phyloP scores from a whole-genome alignment of 2,797 vertebrate genomes.

The Helicolenus hilgendorfi region DNA sequence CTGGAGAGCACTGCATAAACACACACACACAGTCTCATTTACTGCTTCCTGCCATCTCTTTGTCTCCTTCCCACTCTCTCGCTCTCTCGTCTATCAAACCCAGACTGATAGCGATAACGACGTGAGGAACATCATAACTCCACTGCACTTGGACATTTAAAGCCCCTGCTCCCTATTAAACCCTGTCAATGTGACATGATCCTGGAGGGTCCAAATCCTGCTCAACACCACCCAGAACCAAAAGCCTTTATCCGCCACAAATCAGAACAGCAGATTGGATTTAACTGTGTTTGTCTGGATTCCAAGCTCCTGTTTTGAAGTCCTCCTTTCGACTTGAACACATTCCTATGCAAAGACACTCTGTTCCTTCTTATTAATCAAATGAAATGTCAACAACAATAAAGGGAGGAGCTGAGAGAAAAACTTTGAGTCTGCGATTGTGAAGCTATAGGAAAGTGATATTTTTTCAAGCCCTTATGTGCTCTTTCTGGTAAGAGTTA shows the following conservation, averaged over 20 bases:
- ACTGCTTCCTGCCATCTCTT: constrained; percentile 1
- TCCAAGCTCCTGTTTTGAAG: constrained; percentile 4
- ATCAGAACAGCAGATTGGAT: constrained; percentile 31
- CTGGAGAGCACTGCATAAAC: constrained; percentile 6
- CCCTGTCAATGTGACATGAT: constrained; percentile 37
- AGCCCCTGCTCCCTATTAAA: constrained; percentile 57
- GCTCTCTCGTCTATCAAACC: constrained; percentile 17
- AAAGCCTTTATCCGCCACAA: constrained; percentile 38
- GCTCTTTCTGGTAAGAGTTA: constrained; percentile 43
- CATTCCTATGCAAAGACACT: neutral
- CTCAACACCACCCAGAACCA: neutral
- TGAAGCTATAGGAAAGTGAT: constrained; percentile 18
- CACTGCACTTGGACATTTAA: constrained; percentile 36
- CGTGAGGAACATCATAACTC: constrained; percentile 47
- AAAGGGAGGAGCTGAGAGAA: neutral
- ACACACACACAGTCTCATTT: constrained; percentile 28
- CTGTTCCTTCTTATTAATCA: neutral
- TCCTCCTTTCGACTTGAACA: neutral
- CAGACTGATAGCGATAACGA: constrained; percentile 21
- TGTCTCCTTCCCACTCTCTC: constrained; percentile 2
- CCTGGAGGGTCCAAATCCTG: constrained; percentile 34
- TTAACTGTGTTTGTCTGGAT: constrained; percentile 6
- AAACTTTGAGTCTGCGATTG: constrained; percentile 17
- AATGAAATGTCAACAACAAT: constrained; percentile 36
- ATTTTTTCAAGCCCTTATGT: constrained; percentile 6